Conservation (phyloP, 2,888 invertebrate genomes). For the Leucoptera coffeella region DNA sequence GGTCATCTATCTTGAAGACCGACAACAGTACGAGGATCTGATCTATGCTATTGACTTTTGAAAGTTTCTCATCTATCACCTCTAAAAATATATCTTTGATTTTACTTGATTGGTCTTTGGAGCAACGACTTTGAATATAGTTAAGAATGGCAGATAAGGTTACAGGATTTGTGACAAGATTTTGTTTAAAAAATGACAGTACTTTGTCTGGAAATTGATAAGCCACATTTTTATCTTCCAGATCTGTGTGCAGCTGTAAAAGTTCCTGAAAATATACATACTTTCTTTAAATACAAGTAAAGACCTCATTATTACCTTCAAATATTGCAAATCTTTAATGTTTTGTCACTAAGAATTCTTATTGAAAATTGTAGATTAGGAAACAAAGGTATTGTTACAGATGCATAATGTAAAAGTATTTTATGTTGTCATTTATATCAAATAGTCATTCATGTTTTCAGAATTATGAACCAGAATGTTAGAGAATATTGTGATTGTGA, state of each 20-base stretch:
- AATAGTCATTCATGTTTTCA: too few relatives aligned
- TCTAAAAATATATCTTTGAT: conserved; percentile 28
- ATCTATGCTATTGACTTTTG: conserved; percentile 21
- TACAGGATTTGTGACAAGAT: conserved; percentile 35
- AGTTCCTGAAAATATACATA: conserved; percentile 22
- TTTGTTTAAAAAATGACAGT: conserved; percentile 29
- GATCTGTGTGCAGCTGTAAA: conserved; percentile 20
- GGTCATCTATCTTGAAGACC: conserved; percentile 24
- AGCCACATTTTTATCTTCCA: conserved; percentile 19
- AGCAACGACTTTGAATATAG: conserved; percentile 18
- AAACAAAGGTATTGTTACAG: background rate
- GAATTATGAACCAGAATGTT: too few relatives aligned
- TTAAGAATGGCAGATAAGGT: conserved; percentile 23
- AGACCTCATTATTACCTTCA: too few relatives aligned
- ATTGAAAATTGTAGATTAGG: too few relatives aligned
- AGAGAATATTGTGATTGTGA: too few relatives aligned
- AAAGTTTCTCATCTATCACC: conserved; percentile 22
- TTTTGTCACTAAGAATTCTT: too few relatives aligned
- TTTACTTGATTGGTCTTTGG: conserved; percentile 15
- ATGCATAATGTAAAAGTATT: conserved; percentile 4
- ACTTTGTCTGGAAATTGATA: conserved; percentile 20
- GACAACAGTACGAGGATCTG: conserved; percentile 28
- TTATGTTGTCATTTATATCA: background rate
- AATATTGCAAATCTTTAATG: too few relatives aligned
- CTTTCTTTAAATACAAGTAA: background rate